Evolutionary conservation across 2,888 invertebrate genomes (phyloP).

Genomic region (Andrena fulva): DNA sequence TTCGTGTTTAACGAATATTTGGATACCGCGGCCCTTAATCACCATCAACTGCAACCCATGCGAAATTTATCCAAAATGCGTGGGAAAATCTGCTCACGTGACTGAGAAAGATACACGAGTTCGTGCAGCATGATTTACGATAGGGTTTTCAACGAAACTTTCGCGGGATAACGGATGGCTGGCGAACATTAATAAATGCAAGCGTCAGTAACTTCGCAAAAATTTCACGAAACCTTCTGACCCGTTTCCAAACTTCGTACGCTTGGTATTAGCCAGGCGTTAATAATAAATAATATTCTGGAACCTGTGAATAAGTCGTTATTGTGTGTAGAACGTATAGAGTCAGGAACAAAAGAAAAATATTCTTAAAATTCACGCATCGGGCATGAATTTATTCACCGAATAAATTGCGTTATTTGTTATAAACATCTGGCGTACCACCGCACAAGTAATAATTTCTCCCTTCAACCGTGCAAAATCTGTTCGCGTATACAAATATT

Average conservation of each 20-base stretch:
- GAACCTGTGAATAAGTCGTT: constrained; percentile 16
- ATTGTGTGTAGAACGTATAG: too few relatives aligned
- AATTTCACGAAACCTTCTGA: constrained; percentile 54
- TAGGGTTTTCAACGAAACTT: constrained; percentile 49
- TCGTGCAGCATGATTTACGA: constrained; percentile 49
- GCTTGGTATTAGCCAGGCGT: constrained; percentile 28
- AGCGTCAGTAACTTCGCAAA: constrained; percentile 56
- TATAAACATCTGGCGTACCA: constrained; percentile 14
- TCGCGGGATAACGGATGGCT: constrained; percentile 42
- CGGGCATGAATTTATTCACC: not conserved
- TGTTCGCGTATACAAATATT: constrained; percentile 3
- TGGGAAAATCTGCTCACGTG: constrained; percentile 38
- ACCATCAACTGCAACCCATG: not conserved
- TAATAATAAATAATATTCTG: constrained; percentile 60
- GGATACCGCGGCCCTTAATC: too few relatives aligned
- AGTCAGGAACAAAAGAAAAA: not conserved
- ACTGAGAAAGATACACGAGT: constrained; percentile 36
- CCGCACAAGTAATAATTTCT: constrained; percentile 22
- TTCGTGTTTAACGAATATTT: too few relatives aligned
- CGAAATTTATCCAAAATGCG: constrained; percentile 20
- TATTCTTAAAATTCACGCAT: not conserved
- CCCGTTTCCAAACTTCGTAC: constrained; percentile 25
- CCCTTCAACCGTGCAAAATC: too few relatives aligned
- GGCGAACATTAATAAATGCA: constrained; percentile 53
- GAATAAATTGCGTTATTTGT: constrained; percentile 18